These are phyloP conservation scores for Adineta ricciae DNA, from an alignment of 2,888 invertebrate species.

Conservation along the genomic window DNA sequence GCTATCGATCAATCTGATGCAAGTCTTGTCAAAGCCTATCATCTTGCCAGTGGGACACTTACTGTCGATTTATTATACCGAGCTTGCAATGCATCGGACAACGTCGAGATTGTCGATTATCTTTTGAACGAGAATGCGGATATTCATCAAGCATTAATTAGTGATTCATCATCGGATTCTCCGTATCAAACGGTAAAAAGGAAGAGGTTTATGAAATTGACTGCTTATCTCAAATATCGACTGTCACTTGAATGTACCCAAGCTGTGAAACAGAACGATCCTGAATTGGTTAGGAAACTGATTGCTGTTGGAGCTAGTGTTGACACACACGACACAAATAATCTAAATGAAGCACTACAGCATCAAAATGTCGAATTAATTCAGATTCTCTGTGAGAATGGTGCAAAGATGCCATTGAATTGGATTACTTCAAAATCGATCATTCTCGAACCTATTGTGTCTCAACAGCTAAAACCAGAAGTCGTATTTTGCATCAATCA, in stretches of 20 bases:
- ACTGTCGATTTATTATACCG: neutral
- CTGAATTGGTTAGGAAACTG: neutral
- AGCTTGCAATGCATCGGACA: neutral
- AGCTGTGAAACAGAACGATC: neutral
- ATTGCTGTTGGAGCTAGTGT: neutral
- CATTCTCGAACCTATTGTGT: neutral
- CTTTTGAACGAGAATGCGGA: neutral
- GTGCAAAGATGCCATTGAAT: neutral
- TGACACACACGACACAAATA: neutral
- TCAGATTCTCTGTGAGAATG: neutral
- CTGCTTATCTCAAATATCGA: neutral
- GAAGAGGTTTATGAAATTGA: neutral
- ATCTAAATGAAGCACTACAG: neutral
- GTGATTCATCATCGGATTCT: neutral
- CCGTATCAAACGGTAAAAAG: neutral
- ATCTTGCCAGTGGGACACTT: neutral
- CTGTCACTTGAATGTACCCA: neutral
- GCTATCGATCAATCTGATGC: neutral
- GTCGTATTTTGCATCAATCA: neutral
- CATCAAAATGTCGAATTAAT: neutral
- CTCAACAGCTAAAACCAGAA: neutral
- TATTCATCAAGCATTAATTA: neutral
- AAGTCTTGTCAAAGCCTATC: neutral
- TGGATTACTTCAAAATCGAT: neutral
- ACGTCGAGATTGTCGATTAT: neutral